Base-by-base conservation (phyloP, 1,140 invertebrate species). In the Dendrolimus kikuchii region DNA sequence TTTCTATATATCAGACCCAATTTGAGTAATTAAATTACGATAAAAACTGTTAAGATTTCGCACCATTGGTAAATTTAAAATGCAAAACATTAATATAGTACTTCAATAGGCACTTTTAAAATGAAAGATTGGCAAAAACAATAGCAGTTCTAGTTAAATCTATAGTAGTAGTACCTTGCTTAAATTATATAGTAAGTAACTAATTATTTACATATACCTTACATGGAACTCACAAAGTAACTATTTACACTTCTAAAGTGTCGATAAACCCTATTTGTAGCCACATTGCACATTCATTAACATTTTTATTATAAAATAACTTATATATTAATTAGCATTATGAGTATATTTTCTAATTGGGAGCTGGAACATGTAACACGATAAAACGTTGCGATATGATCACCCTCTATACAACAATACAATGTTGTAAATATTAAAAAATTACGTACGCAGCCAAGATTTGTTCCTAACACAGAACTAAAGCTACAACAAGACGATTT, bases 171-270 rank as follows among this genome's bases (percentile, higher is more conserved):
- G 61, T 60, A 63, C 60, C 55, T 63, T 40, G 46, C 64, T 71
- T 64, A 66, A 57, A 55, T 58, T 42, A 49, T 45, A 64, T 55
- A 55, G 53, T 58, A 62, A 55, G 53, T 58, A 62, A 60, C 46
- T 62, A 61, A 55, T 59, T 72, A 72, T 72, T 66, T 72, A 72
- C 69, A 72, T 46, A 66, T 62, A 54, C 47, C 53, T 55, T 61
- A 70, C 43, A 57, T 55, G 56, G 57, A 63, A 60, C 57, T 54
- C 50, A 49, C 59, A 57, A 62, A 64, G 60, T 77, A 81, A 76
- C 71, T 81, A 78, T 69, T 76, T 57, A 70, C 73, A 79, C 70
- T 76, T 72, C 67, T 72, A 71, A 68, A 66, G 72, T 74, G 71
- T 72, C 49, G 46, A 64, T 60, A 65, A 63, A 57, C 40, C 54